Evolutionary conservation across 2,888 invertebrate genomes (phyloP).

Genomic region (Eristalis intricaria): DNA sequence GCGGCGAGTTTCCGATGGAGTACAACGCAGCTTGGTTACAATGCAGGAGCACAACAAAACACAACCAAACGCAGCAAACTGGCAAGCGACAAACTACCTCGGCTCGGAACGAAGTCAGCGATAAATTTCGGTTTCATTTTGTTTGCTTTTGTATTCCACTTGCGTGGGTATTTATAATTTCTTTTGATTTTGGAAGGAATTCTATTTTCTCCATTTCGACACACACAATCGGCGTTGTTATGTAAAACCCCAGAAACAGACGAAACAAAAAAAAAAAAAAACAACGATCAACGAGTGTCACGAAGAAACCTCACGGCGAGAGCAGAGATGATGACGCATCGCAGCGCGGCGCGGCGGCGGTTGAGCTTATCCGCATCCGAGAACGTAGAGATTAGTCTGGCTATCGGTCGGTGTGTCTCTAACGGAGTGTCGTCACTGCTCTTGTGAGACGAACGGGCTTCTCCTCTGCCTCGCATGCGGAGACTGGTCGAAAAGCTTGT

Average conservation of each 20-base stretch:
- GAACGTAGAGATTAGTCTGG: conserved; percentile 16
- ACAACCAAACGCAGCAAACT: conserved; percentile 6
- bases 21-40: conserved; percentile 34
- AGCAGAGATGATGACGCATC: conserved; percentile 36
- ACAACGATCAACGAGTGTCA: conserved; percentile 16
- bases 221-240: conserved; percentile 21
- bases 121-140: conserved; percentile 14
- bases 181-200: conserved; percentile 3
- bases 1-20: background rate
- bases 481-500: background rate
- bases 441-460: background rate
- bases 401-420: conserved; percentile 3
- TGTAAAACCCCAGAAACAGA: conserved; percentile 36
- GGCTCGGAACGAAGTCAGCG: conserved; percentile 14
- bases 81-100: background rate
- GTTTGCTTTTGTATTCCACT: background rate
- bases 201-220: conserved; percentile 50
- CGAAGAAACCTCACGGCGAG: conserved; percentile 13
- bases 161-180: conserved; percentile 38
- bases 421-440: background rate
- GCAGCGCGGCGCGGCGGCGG: background rate
- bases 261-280: background rate
- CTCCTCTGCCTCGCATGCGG: background rate
- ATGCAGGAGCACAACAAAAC: conserved; percentile 52
- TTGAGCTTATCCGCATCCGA: conserved; percentile 13